Percentiles rank a stretch among this genome's conserved stretches.
Conservation (phyloP, 2,797 vertebrate genomes). For the Anguilla anguilla region DNA sequence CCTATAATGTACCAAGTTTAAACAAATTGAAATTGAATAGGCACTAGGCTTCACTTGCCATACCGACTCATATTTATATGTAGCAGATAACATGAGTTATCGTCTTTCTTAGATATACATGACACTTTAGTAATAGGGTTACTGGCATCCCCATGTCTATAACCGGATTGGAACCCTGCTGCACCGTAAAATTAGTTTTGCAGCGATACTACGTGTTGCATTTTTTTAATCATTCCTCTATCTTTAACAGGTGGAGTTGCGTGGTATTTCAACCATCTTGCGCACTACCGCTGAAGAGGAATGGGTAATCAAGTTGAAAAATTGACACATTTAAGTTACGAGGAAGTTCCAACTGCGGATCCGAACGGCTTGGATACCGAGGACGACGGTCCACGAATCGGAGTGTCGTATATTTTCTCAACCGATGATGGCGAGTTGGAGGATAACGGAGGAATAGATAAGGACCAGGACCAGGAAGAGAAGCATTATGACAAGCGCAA, state of each 20-base stretch:
- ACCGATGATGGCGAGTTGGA: slow-evolving; percentile 89
- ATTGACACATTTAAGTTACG: slow-evolving; percentile 93
- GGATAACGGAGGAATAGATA: slow-evolving; percentile 60
- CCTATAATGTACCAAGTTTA: not conserved
- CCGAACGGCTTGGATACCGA: slow-evolving; percentile 90
- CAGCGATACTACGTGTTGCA: slow-evolving; percentile 52
- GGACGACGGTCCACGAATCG: slow-evolving; percentile 90
- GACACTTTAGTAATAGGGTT: slow-evolving; percentile 21
- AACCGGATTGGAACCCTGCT: slow-evolving; percentile 61
- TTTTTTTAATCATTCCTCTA: slow-evolving; percentile 35
- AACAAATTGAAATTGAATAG: not conserved
- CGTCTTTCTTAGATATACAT: slow-evolving; percentile 4
- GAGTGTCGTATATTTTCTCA: slow-evolving; percentile 99
- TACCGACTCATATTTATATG: slow-evolving; percentile 3
- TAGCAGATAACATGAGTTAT: not conserved
- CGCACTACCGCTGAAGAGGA: slow-evolving; percentile 58
- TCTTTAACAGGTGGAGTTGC: slow-evolving; percentile 65
- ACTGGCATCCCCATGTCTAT: slow-evolving; percentile 23
- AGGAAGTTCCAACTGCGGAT: slow-evolving; percentile 94
- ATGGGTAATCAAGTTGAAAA: slow-evolving; percentile 99
- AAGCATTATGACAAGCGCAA: slow-evolving; percentile 81
- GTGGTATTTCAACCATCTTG: slow-evolving; percentile 41
- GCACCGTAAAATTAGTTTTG: slow-evolving; percentile 47
- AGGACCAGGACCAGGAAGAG: slow-evolving; percentile 59
- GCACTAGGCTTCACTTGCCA: not conserved